Evolutionary conservation across 1,140 invertebrate species (phyloP).

Genomic region (Macrocentrus cingulum): DNA sequence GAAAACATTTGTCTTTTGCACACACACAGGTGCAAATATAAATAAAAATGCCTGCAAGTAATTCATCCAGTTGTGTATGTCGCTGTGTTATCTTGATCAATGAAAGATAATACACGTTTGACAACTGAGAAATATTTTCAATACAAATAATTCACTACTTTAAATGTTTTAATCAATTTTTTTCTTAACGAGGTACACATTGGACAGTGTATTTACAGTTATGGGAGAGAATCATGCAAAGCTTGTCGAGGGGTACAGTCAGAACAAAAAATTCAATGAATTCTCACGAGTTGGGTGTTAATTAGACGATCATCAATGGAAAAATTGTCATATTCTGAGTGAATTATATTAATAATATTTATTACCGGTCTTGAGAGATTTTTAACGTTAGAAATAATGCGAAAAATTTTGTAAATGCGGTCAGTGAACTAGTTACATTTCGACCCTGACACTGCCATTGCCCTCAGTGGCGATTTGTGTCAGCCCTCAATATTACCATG

Average conservation of each 20-base stretch:
- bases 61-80: too few species aligned
- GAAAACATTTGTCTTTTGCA: too few species aligned
- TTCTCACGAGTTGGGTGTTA: background rate
- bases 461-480: conserved; percentile 49
- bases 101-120: too few species aligned
- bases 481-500: conserved; percentile 43
- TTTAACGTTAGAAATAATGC: conserved; percentile 7
- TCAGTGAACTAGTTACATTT: conserved; percentile 56
- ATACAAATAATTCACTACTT: too few species aligned
- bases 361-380: background rate
- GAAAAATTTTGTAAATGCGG: conserved; percentile 41
- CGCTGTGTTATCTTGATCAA: too few species aligned
- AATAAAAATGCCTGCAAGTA: background rate
- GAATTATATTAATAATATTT: background rate
- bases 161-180: too few species aligned
- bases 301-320: too few species aligned
- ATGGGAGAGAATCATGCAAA: conserved; percentile 1
- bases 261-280: conserved; percentile 13
- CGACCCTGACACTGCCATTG: conserved; percentile 59
- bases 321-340: too few species aligned
- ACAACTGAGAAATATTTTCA: too few species aligned
- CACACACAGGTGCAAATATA: background rate
- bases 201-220: too few species aligned
- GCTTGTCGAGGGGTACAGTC: conserved; percentile 19
- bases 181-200: too few species aligned